These are phyloP conservation scores for Anthophora plumipes DNA, from an alignment of 2,888 invertebrate species.

Conservation along the genomic window DNA sequence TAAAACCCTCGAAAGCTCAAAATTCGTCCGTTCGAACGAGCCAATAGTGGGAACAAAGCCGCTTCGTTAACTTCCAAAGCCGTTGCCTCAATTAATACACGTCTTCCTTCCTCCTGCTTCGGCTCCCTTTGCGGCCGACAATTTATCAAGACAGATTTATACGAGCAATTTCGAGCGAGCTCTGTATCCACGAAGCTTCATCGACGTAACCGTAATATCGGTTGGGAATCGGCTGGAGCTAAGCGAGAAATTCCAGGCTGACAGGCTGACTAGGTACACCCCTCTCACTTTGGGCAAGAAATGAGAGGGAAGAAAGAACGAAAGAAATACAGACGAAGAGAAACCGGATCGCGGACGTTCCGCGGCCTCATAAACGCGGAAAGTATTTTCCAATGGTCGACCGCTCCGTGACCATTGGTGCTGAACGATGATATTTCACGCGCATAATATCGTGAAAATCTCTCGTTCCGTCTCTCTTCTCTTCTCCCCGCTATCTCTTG, in stretches of 20 bases:
- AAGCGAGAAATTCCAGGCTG: conserved; percentile 36
- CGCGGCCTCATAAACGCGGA: conserved; percentile 52
- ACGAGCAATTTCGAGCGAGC: conserved; percentile 26
- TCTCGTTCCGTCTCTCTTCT: neutral
- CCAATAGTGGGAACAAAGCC: conserved; percentile 14
- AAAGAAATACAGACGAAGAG: conserved; percentile 12
- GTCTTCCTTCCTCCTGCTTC: neutral
- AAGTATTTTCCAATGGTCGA: conserved; percentile 71
- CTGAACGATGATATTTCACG: conserved; percentile 66
- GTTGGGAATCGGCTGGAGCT: conserved; percentile 1
- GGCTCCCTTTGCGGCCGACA: neutral
- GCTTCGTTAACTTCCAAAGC: conserved; percentile 29
- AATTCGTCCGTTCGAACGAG: neutral
- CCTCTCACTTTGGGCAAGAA: conserved; percentile 14
- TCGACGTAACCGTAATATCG: conserved; percentile 34
- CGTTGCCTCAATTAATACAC: conserved; percentile 44
- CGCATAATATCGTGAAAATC: conserved; percentile 65
- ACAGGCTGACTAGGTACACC: neutral
- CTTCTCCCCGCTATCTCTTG: neutral
- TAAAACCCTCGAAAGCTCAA: neutral
- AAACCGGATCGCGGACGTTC: conserved; percentile 31
- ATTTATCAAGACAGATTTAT: conserved; percentile 51
- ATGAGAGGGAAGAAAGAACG: conserved; percentile 3
- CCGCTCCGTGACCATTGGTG: neutral
- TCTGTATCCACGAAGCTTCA: conserved; percentile 5